Percentiles rank a stretch among this genome's conserved stretches.
Evolutionary conservation across 1,140 invertebrate genomes (phyloP).

Genomic region (Apis florea): DNA sequence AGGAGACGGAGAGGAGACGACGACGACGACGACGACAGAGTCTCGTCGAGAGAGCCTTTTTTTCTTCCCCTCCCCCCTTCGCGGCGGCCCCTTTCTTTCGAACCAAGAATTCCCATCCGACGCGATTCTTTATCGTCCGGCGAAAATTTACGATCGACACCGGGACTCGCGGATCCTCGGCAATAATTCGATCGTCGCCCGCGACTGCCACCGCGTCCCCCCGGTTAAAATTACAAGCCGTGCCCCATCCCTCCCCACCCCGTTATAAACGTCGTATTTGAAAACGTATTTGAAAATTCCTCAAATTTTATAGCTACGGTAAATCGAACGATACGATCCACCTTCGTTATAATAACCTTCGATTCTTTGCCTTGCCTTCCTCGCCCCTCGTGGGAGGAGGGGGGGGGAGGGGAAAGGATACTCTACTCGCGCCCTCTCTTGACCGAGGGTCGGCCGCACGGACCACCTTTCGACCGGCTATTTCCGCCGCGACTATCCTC

Average conservation of each 20-base stretch:
- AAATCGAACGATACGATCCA: slow-evolving; percentile 48
- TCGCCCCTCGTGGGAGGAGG: neutral
- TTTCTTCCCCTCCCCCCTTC: slow-evolving; percentile 14
- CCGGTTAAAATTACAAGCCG: slow-evolving; percentile 35
- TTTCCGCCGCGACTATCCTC: slow-evolving; percentile 42
- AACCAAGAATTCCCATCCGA: slow-evolving; percentile 54
- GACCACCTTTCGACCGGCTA: slow-evolving; percentile 15
- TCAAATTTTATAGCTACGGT: slow-evolving; percentile 53
- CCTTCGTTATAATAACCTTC: slow-evolving; percentile 40
- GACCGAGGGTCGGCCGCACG: neutral
- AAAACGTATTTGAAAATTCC: slow-evolving; percentile 46
- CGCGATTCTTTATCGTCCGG: slow-evolving; percentile 66
- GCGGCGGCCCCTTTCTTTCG: slow-evolving; percentile 45
- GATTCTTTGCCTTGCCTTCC: slow-evolving; percentile 22
- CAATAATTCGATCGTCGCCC: slow-evolving; percentile 56
- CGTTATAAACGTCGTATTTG: slow-evolving; percentile 37
- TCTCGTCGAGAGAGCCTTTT: slow-evolving; percentile 8
- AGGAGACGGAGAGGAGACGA: no score
- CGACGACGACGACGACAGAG: no score
- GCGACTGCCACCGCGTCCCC: slow-evolving; percentile 32
- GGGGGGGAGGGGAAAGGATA: no score
- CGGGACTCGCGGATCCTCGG: slow-evolving; percentile 49
- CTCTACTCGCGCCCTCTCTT: no score
- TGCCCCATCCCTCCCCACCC: neutral
- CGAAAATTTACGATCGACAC: slow-evolving; percentile 69